Conservation (phyloP, 1,140 invertebrate genomes). For the Drosophila orena region DNA sequence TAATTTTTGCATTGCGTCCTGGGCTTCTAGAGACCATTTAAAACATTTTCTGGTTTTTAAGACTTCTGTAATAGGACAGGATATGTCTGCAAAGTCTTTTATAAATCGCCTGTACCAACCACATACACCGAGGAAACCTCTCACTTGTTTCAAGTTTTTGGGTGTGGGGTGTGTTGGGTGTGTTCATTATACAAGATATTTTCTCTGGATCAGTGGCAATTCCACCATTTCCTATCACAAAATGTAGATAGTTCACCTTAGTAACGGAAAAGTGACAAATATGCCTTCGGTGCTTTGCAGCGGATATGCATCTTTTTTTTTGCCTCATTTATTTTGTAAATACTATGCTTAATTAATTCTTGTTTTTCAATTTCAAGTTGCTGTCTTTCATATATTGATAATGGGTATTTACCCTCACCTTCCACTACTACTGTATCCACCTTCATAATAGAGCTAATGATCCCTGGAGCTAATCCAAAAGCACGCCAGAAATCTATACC, state of each 20-base stretch:
- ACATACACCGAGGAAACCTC: constrained; percentile 9
- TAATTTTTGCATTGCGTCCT: constrained; percentile 5
- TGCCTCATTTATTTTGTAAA: too few species aligned
- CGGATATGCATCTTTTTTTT: too few species aligned
- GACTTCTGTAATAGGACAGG: constrained; percentile 1
- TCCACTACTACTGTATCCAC: not conserved
- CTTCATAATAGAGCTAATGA: not conserved
- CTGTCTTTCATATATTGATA: too few species aligned
- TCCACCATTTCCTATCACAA: not conserved
- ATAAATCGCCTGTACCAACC: constrained; percentile 4
- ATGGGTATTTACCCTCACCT: too few species aligned
- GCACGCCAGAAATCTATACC: constrained; percentile 8
- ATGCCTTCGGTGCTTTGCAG: too few species aligned
- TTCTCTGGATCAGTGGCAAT: constrained; percentile 10
- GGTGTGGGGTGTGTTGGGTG: constrained; percentile 1
- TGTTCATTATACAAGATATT: constrained; percentile 10
- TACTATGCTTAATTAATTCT: too few species aligned
- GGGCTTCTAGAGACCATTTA: constrained; percentile 6
- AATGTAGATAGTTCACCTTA: too few species aligned
- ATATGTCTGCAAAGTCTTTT: not conserved
- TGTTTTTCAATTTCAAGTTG: not conserved
- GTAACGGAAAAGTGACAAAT: too few species aligned
- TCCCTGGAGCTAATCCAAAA: not conserved
- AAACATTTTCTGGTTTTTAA: constrained; percentile 8
- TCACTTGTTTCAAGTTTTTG: constrained; percentile 18